Evolutionary conservation across 2,113 vertebrate species (phyloP), one percentile per base, ranked within the genome.

Genomic region (Microcebus jonahi): DNA sequence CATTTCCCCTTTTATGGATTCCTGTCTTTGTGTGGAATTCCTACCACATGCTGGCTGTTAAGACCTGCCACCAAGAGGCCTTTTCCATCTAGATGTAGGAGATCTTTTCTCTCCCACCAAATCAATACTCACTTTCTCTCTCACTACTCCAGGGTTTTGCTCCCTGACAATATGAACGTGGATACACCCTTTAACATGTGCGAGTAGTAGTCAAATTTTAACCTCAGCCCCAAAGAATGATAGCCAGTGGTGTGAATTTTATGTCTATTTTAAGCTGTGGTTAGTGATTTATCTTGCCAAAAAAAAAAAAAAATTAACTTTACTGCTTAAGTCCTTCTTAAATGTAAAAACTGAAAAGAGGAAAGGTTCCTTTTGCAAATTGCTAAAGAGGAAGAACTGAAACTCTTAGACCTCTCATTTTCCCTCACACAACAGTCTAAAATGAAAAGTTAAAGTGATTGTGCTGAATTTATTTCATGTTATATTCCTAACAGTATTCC

Each of bases 271-370:
- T 81, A 67, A 20, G 61, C 61, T 55, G 23, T 63, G 34, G 63
- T 70, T 89, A 79, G 27, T 57, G 50, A 80, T 94, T 94, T 87
- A 45, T 94, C 81, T 88, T 90, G 18, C 11, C 50, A 61, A 70
- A 67, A 68, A 76, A 42, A 42, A 42, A 42, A 42, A 76, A 90
- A 81, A 48, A 25, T 34, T 61, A 77, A 34, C 67, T 85, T 86
- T 95, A 61, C 55, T 71, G 88, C 68, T 96, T 73, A 27, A 48
- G 94, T 79, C 50, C 55, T 79, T 94, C 68, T 80, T 88, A 94
- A 91, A 67, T 75, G 23, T 92, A 59, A 48, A 95, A 90, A 68
- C 42, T 31, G 8, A 89, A 93, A 83, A 18, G 59, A 67, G 57
- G 48, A 88, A 91, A 82, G 25, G 1, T 79, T 87, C 63, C n/a